Percentiles rank a stretch among this genome's conserved stretches.
These are phyloP conservation scores for Tenthredo distinguenda DNA, from an alignment of 2,888 invertebrate genomes.

Conservation along the genomic window DNA sequence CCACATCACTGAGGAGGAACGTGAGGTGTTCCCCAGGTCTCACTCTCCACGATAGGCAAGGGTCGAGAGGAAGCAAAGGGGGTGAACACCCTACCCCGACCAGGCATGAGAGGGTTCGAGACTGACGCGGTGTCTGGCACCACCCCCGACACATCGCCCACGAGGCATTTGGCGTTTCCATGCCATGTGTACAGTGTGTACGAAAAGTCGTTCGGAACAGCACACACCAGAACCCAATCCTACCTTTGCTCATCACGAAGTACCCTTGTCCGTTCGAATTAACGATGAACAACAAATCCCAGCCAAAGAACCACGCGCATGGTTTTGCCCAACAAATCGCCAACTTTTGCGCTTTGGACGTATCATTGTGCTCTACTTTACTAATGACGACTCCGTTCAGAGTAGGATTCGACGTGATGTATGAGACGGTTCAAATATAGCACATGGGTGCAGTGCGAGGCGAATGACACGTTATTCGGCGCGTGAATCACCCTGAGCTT, in stretches of 20 bases:
- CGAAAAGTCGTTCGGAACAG: constrained; percentile 33
- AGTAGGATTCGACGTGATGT: background rate
- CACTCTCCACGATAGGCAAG: constrained; percentile 48
- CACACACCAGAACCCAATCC: background rate
- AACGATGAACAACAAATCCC: background rate
- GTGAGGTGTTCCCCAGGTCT: constrained; percentile 51
- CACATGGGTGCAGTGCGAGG: background rate
- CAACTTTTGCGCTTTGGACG: background rate
- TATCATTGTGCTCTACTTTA: background rate
- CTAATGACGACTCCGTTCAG: background rate
- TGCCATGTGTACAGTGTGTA: constrained; percentile 44
- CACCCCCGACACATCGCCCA: constrained; percentile 48
- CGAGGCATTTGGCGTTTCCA: constrained; percentile 42
- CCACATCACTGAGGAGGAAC: constrained; percentile 47
- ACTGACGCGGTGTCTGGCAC: constrained; percentile 53
- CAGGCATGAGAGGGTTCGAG: constrained; percentile 39
- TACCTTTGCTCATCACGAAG: background rate
- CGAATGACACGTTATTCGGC: background rate
- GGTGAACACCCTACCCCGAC: constrained; percentile 31
- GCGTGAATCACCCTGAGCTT: background rate
- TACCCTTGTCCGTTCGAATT: background rate
- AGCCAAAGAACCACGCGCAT: background rate
- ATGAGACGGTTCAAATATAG: background rate
- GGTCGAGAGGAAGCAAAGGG: constrained; percentile 43
- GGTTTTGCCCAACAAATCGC: background rate